phyloP scores from a whole-genome alignment of 2,113 vertebrate species.

The Rhinolophus ferrumequinum region DNA sequence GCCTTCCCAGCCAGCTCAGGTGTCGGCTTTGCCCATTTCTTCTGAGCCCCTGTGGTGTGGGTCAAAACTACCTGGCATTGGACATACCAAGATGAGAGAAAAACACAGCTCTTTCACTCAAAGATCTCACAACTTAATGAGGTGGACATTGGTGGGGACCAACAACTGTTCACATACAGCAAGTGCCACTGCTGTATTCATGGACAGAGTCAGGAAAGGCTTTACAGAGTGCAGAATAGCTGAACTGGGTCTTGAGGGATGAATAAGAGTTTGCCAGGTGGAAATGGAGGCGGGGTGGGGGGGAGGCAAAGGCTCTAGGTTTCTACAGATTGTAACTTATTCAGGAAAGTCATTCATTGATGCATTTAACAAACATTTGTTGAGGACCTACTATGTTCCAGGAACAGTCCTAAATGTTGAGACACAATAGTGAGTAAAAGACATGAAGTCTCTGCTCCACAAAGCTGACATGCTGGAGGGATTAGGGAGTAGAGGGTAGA shows the following conservation, averaged over 20 bases:
- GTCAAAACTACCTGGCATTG: too few species aligned
- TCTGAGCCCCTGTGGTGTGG: background rate
- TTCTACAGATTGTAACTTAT: background rate
- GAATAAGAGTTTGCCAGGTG: background rate
- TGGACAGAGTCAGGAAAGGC: background rate
- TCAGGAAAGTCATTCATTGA: background rate
- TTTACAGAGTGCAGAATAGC: background rate
- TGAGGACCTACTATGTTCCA: background rate
- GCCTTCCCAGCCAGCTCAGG: background rate
- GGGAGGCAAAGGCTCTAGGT: background rate
- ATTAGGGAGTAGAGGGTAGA: background rate
- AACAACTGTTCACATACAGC: background rate
- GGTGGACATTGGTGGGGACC: background rate
- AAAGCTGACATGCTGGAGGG: background rate
- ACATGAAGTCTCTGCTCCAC: background rate
- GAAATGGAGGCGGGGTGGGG: background rate
- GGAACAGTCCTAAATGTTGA: background rate
- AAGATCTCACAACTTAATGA: background rate
- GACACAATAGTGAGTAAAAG: background rate
- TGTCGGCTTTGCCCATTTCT: background rate
- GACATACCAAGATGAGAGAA: background rate
- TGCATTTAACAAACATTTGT: background rate
- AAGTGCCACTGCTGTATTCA: background rate
- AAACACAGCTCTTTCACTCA: background rate
- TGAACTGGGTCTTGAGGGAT: background rate